phyloP scores from a whole-genome alignment of 2,797 vertebrate species.

The Propithecus deckenii region DNA sequence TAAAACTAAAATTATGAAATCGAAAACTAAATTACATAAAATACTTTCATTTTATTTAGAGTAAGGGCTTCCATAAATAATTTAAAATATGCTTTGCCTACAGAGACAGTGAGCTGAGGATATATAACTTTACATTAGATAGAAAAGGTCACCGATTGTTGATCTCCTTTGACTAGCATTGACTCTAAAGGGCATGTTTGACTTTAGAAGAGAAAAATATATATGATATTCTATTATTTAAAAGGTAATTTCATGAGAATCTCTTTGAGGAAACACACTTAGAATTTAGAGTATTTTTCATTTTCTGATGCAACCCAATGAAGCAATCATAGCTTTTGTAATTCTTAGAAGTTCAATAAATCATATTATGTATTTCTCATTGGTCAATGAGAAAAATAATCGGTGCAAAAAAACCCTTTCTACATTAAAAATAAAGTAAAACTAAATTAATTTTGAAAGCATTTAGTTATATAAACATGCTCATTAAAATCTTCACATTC shows the following conservation, averaged over 20 bases:
- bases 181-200: slow-evolving; percentile 82
- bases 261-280: slow-evolving; percentile 61
- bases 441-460: slow-evolving; percentile 61
- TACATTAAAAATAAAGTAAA: slow-evolving; percentile 64
- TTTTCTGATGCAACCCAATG: slow-evolving; percentile 66
- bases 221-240: slow-evolving; percentile 70
- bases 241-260: slow-evolving; percentile 56
- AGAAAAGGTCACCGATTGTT: slow-evolving; percentile 83
- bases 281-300: slow-evolving; percentile 53
- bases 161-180: slow-evolving; percentile 81
- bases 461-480: slow-evolving; percentile 45
- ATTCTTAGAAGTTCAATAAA: not conserved
- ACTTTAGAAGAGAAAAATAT: slow-evolving; percentile 72
- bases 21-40: slow-evolving; percentile 55
- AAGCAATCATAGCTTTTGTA: slow-evolving; percentile 18
- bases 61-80: slow-evolving; percentile 63
- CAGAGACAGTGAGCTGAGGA: slow-evolving; percentile 76
- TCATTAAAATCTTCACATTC: slow-evolving; percentile 71
- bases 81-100: slow-evolving; percentile 75
- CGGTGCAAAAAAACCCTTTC: not conserved
- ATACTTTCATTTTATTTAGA: slow-evolving; percentile 67
- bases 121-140: slow-evolving; percentile 78
- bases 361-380: not conserved
- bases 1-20: slow-evolving; percentile 52
- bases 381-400: slow-evolving; percentile 75